Conservation (phyloP, 2,888 invertebrate genomes). For the Sicus ferrugineus region DNA sequence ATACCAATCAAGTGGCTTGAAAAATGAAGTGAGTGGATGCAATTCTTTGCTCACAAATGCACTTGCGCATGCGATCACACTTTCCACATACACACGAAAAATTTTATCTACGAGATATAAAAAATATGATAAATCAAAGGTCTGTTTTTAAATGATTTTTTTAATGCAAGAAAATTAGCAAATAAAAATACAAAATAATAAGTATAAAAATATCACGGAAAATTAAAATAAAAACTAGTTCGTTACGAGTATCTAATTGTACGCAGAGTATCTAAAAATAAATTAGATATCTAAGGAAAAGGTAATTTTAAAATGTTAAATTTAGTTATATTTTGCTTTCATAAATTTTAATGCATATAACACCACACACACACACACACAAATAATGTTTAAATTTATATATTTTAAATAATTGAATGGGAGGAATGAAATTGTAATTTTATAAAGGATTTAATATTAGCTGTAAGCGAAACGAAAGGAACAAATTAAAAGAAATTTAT, state of each 20-base stretch:
- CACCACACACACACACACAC: conserved; percentile 22
- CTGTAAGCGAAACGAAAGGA: conserved; percentile 23
- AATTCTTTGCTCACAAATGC: no score
- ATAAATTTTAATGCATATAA: conserved; percentile 32
- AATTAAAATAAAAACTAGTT: no score
- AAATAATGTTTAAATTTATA: background rate
- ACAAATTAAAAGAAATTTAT: conserved; percentile 17
- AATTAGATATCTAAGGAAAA: conserved; percentile 22
- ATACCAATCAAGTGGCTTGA: no score
- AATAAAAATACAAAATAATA: conserved; percentile 25
- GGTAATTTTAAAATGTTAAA: conserved; percentile 28
- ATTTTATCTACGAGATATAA: conserved; percentile 32
- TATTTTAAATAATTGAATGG: conserved; percentile 5
- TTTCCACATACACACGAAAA: conserved; percentile 17
- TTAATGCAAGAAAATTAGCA: conserved; percentile 24
- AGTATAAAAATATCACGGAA: conserved; percentile 23
- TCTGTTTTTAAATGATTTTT: conserved; percentile 18
- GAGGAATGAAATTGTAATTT: conserved; percentile 11
- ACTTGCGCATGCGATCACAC: background rate
- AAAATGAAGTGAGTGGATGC: no score
- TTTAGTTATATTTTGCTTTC: conserved; percentile 30
- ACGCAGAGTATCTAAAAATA: conserved; percentile 19
- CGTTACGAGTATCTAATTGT: no score
- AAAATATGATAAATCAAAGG: background rate
- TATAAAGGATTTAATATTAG: conserved; percentile 19